phyloP scores from a whole-genome alignment of 2,797 vertebrate genomes.

The Hydrolagus colliei region DNA sequence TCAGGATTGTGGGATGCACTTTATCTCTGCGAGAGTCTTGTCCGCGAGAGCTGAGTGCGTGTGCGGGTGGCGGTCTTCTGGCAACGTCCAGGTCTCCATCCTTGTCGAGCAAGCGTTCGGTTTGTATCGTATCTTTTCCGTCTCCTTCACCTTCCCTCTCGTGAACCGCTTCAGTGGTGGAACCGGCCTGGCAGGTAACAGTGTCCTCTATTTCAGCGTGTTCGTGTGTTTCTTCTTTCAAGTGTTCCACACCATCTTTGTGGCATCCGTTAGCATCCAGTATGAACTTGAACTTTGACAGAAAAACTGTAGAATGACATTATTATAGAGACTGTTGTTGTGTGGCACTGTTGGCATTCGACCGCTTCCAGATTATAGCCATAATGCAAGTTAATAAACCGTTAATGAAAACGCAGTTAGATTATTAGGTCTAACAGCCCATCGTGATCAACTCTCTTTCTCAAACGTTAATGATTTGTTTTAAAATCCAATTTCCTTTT shows the following conservation, averaged over 20 bases:
- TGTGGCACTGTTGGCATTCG: neutral
- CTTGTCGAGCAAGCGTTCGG: slow-evolving; percentile 57
- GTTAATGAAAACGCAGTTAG: too few relatives aligned
- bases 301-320: slow-evolving; percentile 64
- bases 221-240: slow-evolving; percentile 3
- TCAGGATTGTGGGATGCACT: slow-evolving; percentile 71
- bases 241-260: neutral
- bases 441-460: too few relatives aligned
- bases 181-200: slow-evolving; percentile 17
- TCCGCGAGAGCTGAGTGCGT: slow-evolving; percentile 31
- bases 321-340: neutral
- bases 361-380: neutral
- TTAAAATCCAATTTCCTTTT: too few relatives aligned
- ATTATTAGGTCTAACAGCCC: too few relatives aligned
- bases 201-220: neutral
- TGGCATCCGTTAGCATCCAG: slow-evolving; percentile 41
- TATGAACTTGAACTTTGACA: slow-evolving; percentile 74
- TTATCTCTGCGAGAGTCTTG: slow-evolving; percentile 46
- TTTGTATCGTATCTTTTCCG: neutral
- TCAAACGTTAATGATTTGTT: too few relatives aligned
- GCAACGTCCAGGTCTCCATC: slow-evolving; percentile 80
- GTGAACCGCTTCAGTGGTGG: neutral
- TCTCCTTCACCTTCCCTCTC: slow-evolving; percentile 10
- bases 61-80: slow-evolving; percentile 51
- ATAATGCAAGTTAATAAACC: neutral